Evolutionary conservation across 1,140 invertebrate genomes (phyloP).

Genomic region (Caenorhabditis latens): DNA sequence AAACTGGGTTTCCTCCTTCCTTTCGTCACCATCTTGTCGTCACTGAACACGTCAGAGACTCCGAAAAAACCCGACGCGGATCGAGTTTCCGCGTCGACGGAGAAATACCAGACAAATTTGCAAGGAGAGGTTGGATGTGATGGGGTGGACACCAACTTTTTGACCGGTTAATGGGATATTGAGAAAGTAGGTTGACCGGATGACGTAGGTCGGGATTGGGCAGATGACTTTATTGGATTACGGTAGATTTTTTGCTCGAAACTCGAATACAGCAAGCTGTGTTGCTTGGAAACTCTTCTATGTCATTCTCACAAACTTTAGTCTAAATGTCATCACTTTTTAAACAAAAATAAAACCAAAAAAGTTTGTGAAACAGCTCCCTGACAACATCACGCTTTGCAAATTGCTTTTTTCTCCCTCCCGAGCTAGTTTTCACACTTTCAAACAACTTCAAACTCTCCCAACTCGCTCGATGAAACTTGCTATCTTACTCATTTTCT

Average conservation of each 20-base stretch:
- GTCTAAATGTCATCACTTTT: too few relatives aligned
- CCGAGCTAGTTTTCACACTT: background rate
- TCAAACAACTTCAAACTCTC: background rate
- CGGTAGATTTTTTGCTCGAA: too few relatives aligned
- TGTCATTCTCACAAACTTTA: too few relatives aligned
- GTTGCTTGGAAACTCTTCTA: too few relatives aligned
- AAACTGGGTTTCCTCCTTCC: background rate
- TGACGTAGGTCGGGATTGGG: background rate
- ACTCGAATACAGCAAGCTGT: too few relatives aligned
- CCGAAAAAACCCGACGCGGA: slow-evolving; percentile 22
- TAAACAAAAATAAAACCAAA: too few relatives aligned
- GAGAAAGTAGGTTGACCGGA: background rate
- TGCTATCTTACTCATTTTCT: background rate
- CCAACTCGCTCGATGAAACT: background rate
- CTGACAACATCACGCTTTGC: too few relatives aligned
- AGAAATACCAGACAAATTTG: background rate
- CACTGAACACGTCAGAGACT: background rate
- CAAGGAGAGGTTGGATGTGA: background rate
- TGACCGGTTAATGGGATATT: background rate
- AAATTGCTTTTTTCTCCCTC: background rate
- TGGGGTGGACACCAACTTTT: background rate
- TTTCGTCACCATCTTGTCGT: background rate
- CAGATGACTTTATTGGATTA: too few relatives aligned
- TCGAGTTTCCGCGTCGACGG: slow-evolving; percentile 28
- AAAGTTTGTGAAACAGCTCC: too few relatives aligned